A percentile compares a stretch with the other conserved stretches of the same genome.
Conservation (phyloP, 2,113 vertebrate species). For the Tamias sibiricus region DNA sequence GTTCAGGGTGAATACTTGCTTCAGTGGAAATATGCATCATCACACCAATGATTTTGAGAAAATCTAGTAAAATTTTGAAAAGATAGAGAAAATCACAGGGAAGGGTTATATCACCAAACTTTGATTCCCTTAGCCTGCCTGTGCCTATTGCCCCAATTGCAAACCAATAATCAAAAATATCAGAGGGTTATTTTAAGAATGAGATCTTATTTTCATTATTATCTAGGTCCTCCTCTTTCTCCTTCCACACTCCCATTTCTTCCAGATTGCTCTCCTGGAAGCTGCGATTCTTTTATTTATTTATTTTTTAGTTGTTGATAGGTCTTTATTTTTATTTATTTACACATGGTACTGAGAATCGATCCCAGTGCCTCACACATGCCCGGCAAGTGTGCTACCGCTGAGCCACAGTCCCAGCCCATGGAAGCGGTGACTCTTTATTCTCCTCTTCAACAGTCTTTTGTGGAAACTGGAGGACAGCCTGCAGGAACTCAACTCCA, state of each 20-base stretch:
- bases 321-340: too few species aligned
- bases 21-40: background rate
- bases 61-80: background rate
- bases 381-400: too few species aligned
- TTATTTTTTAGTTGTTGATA: too few species aligned
- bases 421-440: background rate
- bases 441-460: background rate
- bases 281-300: background rate
- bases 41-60: background rate
- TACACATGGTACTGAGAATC: too few species aligned
- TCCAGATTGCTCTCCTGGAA: background rate
- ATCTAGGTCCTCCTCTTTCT: background rate
- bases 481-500: background rate
- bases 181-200: background rate
- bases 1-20: background rate
- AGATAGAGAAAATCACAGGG: background rate
- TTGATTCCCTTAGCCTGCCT: background rate
- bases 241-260: accelerated
- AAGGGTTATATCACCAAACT: background rate
- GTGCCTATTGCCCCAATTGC: background rate
- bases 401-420: too few species aligned
- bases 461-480: background rate
- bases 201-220: background rate
- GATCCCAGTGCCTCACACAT: too few species aligned
- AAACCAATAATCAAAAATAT: background rate